Percentiles rank a stretch among this genome's conserved stretches.
Conservation (phyloP, 92 coral and sea anemone species). For the Porites lobata region DNA sequence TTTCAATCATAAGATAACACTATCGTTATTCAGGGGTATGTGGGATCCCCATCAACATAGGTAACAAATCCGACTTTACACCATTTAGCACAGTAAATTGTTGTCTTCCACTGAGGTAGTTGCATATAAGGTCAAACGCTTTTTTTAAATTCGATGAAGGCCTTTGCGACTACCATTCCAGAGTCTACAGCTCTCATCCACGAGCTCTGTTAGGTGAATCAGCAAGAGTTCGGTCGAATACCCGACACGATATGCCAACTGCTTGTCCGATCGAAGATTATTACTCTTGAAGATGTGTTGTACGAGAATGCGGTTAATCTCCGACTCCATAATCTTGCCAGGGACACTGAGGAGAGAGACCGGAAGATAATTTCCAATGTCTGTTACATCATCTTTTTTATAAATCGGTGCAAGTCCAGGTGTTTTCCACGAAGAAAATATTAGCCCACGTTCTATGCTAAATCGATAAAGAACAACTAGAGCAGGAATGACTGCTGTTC, state of each 20-base stretch:
- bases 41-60: conserved; percentile 24
- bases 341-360: background rate
- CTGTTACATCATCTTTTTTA: background rate
- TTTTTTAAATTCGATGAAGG: conserved; percentile 5
- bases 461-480: conserved; percentile 38
- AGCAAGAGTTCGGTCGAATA: conserved; percentile 27
- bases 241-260: conserved; percentile 34
- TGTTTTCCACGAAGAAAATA: conserved; percentile 21
- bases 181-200: conserved; percentile 62
- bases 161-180: conserved; percentile 18
- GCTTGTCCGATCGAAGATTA: background rate
- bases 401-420: background rate
- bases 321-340: background rate
- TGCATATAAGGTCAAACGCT: conserved; percentile 17
- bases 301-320: background rate
- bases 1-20: too few species aligned
- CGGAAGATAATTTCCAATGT: background rate
- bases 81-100: conserved; percentile 44
- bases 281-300: background rate
- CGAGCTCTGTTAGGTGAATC: conserved; percentile 57
- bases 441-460: conserved; percentile 40
- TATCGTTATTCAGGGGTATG: background rate
- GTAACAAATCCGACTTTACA: conserved; percentile 25
- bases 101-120: conserved; percentile 21
- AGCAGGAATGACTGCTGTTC: conserved; percentile 31